These are phyloP conservation scores for Kradibia gibbosae DNA, from an alignment of 1,140 invertebrate species.

Conservation along the genomic window DNA sequence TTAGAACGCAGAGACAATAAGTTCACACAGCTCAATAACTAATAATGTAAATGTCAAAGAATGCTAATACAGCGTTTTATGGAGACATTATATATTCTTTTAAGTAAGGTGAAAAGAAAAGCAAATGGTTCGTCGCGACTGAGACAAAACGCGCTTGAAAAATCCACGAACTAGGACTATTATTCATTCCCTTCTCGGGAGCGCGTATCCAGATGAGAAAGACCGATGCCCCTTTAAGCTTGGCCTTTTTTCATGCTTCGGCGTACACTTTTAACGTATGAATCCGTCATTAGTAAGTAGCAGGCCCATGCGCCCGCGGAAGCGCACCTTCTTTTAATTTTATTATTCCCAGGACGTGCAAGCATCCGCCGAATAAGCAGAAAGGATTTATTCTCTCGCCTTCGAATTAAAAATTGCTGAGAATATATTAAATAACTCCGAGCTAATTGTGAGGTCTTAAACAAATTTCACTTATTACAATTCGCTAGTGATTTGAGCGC, in stretches of 20 bases:
- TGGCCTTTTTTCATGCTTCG: slow-evolving; percentile 19
- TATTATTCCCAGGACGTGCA: not conserved
- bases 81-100: not conserved
- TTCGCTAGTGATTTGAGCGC: no score
- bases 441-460: not conserved
- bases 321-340: not conserved
- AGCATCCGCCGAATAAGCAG: slow-evolving; percentile 26
- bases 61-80: slow-evolving; percentile 15
- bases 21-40: not conserved
- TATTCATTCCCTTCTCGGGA: not conserved
- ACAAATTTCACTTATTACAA: not conserved
- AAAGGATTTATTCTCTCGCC: not conserved
- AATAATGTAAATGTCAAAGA: not conserved
- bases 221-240: not conserved
- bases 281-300: slow-evolving; percentile 41
- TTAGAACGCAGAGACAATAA: not conserved
- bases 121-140: not conserved
- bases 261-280: slow-evolving; percentile 28
- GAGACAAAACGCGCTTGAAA: not conserved
- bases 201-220: slow-evolving; percentile 5
- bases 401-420: not conserved
- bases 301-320: not conserved
- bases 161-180: slow-evolving; percentile 1
- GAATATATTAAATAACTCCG: not conserved
- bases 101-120: not conserved